phyloP scores from a whole-genome alignment of 2,113 vertebrate genomes.

The Heptranchias perlo region DNA sequence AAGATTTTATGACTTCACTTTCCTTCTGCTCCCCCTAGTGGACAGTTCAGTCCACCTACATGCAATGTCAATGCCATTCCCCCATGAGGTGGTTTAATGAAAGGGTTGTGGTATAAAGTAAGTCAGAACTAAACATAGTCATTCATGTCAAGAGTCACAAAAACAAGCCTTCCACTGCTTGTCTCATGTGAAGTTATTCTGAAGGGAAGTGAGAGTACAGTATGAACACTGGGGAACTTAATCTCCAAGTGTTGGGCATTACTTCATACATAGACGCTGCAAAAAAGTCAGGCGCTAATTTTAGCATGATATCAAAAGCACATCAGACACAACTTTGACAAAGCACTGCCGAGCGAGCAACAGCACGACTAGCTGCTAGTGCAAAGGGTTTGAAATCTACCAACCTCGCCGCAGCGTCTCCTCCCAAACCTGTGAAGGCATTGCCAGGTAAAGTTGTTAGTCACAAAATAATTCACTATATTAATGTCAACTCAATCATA shows the following conservation, averaged over 20 bases:
- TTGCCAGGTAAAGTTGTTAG: constrained; percentile 66
- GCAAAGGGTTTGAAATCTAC: constrained; percentile 21
- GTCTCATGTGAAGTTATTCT: not conserved
- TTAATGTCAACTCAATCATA: not conserved
- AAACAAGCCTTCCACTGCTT: not conserved
- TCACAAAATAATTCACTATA: constrained; percentile 45
- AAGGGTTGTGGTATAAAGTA: not conserved
- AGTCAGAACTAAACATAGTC: not conserved
- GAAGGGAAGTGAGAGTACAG: not conserved
- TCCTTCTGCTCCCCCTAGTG: not conserved
- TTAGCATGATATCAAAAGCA: constrained; percentile 32
- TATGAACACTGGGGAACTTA: not conserved
- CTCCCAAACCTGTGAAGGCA: constrained; percentile 77
- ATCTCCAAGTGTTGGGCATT: not conserved
- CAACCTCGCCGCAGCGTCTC: constrained; percentile 9
- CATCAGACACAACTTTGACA: constrained; percentile 13
- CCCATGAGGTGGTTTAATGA: not conserved
- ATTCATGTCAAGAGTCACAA: not conserved
- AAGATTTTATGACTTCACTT: not conserved
- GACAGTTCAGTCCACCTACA: not conserved
- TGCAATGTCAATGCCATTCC: not conserved
- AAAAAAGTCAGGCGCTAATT: not conserved
- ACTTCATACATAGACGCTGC: not conserved
- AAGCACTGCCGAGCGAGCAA: not conserved
- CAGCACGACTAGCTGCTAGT: constrained; percentile 19